Evolutionary conservation across 1,140 invertebrate species (phyloP), one percentile per base, ranked within the genome.

Genomic region (Uloborus diversus): DNA sequence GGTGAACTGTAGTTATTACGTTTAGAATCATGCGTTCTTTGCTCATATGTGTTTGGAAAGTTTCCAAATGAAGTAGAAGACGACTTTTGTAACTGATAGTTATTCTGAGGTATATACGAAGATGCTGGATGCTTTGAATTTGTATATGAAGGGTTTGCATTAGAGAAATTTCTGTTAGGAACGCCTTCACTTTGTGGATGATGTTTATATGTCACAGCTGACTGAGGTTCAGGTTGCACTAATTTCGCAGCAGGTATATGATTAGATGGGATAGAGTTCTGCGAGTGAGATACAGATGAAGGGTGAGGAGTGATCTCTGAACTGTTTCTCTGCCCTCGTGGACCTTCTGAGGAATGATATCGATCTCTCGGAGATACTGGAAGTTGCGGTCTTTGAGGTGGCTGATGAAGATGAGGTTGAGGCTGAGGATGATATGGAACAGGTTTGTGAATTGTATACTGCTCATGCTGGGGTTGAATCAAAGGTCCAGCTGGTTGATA

Each of bases 401-500:
- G 42, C 13, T 82, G 71, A 28, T 28, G 47, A 64, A 28, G 70
- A 28, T 28, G 47, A 64, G 25, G 70, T 57, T 65, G 66, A 11
- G 68, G 75, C 32, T 73, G 79, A 23, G 82, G 80, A 68, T 83
- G 82, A 62, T 79, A 82, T 32, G 82, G 82, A 30, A 83, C 73
- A 23, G 82, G 81, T 47, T 83, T 82, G 47, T 82, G 81, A 25
- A 82, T 78, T 32, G 69, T 59, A 57, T 33, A 81, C 17, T 82
- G 66, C 42, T 83, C 82, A 32, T 79, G 68, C 13, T 61, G n/a
- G 28, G 83, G 82, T 64, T 84, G 83, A 30, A 84, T 82, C 4
- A 83, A 28, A 64, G 83, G 82, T 28, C 83, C 83, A 56, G 83
- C 80, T 59, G 83, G 83, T 32, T 84, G 83, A 66, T 79, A 84